Evolutionary conservation across 92 coral and sea anemone genomes (phyloP), one percentile per base, ranked within the genome.

Genomic region (Micromussa lordhowensis): DNA sequence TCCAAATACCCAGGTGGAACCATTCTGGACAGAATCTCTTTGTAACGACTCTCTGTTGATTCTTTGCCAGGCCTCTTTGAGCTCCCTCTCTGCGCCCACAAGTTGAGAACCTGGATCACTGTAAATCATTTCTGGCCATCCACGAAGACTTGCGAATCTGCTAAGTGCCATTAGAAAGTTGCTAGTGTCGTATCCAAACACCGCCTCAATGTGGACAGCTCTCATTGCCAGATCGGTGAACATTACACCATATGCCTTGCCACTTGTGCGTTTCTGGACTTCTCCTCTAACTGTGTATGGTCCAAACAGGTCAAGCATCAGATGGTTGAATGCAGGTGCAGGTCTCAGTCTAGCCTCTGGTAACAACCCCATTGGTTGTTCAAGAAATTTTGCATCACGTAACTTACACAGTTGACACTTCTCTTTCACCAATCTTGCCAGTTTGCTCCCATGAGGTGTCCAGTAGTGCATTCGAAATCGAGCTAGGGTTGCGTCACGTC

Each of bases 51-150:
- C 53, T 0, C 84, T 81, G 34, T 92, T 92, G 17, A 94, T 82
- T 34, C 87, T 87, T 77, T 90, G 79, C 93, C 94, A 94, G 58
- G 95, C 94, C 38, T 92, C 91, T 22, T 90, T 77, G 58, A 94
- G 87, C 26, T 94, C 97, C 61, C 94, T 44, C 24, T 86, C 88
- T 36, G 95, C 91, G 5, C 95, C 95, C 14, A 85, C 92, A 75
- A 92, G 89, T 66, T 94, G 94, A 54, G 94, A 94, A 32, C 97
- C 95, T 58, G 94, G 94, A 86, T 95, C 93, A 73, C 95, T 95
- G 94, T 92, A 91, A 5, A 93, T 82, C 10, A 10, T 92, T 83
- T 88, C 89, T 28, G 92, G 92, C 95, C 95, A 90, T 38, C 96
- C 95, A 54, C 92, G 86, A 35, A 94, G 73, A 83, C 93, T 85